A percentile compares a stretch with the other conserved stretches of the same genome.
Evolutionary conservation across 2,888 invertebrate genomes (phyloP).

Genomic region (Aleiodes testaceus): DNA sequence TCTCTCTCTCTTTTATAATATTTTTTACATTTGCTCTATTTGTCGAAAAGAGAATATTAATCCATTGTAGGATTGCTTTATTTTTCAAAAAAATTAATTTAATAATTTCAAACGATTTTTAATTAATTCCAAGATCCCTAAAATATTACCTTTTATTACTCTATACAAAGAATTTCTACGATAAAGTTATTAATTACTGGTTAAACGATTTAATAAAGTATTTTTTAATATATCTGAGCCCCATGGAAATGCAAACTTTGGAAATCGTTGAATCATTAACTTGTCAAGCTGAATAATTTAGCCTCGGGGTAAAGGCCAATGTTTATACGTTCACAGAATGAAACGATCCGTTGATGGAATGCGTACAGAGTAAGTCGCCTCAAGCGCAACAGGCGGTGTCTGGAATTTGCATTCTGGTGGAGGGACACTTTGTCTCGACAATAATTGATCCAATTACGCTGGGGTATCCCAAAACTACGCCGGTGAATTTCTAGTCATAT

Average conservation of each 20-base stretch:
- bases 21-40: too few species aligned
- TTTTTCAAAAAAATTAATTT: too few species aligned
- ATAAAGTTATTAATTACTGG: conserved; percentile 5
- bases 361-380: conserved; percentile 45
- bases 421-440: conserved; percentile 54
- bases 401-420: conserved; percentile 53
- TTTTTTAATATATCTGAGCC: neutral
- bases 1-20: too few species aligned
- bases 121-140: too few species aligned
- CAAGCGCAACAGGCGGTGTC: conserved; percentile 53
- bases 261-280: conserved; percentile 24
- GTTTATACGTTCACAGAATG: conserved; percentile 27
- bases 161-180: too few species aligned
- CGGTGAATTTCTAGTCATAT: conserved; percentile 3
- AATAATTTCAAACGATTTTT: too few species aligned
- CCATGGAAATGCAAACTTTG: conserved; percentile 19
- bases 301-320: conserved; percentile 26
- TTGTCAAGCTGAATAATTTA: conserved; percentile 25
- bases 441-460: conserved; percentile 56
- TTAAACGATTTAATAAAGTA: neutral
- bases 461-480: conserved; percentile 44
- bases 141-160: too few species aligned
- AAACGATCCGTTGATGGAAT: conserved; percentile 32
- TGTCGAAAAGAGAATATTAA: too few species aligned
- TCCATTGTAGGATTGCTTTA: too few species aligned